phyloP scores from a whole-genome alignment of 2,113 vertebrate species.

The Trogon melanurus region DNA sequence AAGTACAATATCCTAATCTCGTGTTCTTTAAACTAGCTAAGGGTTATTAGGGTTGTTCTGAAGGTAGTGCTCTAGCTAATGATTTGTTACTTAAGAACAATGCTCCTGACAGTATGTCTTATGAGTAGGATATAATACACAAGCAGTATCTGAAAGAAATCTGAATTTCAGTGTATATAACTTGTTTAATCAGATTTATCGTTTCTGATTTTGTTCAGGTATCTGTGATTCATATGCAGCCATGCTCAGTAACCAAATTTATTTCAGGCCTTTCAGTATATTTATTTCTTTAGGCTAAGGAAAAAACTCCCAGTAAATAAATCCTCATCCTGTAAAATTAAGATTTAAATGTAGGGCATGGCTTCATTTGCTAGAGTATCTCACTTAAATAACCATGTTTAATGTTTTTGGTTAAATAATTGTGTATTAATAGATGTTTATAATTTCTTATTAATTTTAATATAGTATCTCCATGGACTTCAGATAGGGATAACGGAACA shows the following conservation, averaged over 20 bases:
- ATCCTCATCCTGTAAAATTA: not conserved
- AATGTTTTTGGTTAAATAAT: not conserved
- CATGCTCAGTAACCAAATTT: not conserved
- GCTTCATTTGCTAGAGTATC: not conserved
- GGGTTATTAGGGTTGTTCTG: not conserved
- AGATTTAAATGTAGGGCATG: not conserved
- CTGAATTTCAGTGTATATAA: not conserved
- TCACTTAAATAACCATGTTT: not conserved
- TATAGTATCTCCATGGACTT: not conserved
- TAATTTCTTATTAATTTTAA: not conserved
- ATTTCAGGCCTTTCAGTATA: not conserved
- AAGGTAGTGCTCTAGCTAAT: not conserved
- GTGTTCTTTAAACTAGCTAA: not conserved
- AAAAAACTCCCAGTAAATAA: not conserved
- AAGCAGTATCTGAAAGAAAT: not conserved
- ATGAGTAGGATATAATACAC: not conserved
- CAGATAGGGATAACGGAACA: not conserved
- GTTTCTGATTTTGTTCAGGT: not conserved
- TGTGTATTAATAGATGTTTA: not conserved
- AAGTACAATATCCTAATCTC: not conserved
- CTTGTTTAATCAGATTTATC: not conserved
- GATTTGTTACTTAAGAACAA: not conserved
- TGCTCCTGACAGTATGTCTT: not conserved
- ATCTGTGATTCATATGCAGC: not conserved
- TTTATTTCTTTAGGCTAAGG: not conserved